A percentile compares a stretch with the other conserved stretches of the same genome.
Conservation (phyloP, 2,113 vertebrate species). For the Collichthys lucidus region DNA sequence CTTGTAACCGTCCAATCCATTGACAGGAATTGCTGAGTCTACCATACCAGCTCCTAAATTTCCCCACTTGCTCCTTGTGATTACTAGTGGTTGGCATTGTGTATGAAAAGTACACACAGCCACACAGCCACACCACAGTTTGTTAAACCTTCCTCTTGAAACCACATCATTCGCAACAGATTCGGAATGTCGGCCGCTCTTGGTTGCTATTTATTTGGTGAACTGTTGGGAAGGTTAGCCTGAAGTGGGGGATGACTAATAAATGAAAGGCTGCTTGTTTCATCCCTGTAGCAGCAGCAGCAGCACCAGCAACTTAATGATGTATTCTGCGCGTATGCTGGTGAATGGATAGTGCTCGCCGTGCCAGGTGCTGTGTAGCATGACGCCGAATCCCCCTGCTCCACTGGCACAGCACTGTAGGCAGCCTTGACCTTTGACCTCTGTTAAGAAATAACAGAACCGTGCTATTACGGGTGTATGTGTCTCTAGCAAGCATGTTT, state of each 20-base stretch:
- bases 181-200: slow-evolving; percentile 37
- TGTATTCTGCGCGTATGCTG: slow-evolving; percentile 40
- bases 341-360: slow-evolving; percentile 34
- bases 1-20: slow-evolving; percentile 17
- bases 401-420: slow-evolving; percentile 33
- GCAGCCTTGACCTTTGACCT: slow-evolving; percentile 63
- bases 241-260: slow-evolving; percentile 44
- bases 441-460: slow-evolving; percentile 35
- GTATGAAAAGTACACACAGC: slow-evolving; percentile 37
- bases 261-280: slow-evolving; percentile 60
- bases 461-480: neutral
- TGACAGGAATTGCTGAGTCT: slow-evolving; percentile 53
- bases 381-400: slow-evolving; percentile 42
- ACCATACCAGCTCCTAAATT: slow-evolving; percentile 40
- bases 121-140: slow-evolving; percentile 31
- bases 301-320: slow-evolving; percentile 69
- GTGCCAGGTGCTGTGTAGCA: slow-evolving; percentile 54
- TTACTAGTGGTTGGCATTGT: slow-evolving; percentile 31
- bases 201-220: slow-evolving; percentile 40
- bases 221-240: slow-evolving; percentile 46
- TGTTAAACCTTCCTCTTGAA: slow-evolving; percentile 49
- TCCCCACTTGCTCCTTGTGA: slow-evolving; percentile 27
- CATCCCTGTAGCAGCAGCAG: slow-evolving; percentile 59
- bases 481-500: slow-evolving; percentile 11
- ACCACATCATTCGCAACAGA: slow-evolving; percentile 50